Conservation (phyloP, 2,797 vertebrate species). For the Bufotes viridis region DNA sequence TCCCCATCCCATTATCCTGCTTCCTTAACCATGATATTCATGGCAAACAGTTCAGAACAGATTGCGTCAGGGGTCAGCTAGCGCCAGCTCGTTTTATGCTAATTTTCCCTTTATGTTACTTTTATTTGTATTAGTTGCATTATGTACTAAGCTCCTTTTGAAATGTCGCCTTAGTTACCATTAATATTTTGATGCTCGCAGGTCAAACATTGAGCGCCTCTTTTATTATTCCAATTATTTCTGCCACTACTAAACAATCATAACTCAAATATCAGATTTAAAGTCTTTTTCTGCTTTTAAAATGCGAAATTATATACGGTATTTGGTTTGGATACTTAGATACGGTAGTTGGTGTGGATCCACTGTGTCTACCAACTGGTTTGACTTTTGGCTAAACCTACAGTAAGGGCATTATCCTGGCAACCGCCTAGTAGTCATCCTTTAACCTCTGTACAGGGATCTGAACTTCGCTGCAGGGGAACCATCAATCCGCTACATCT, state of each 20-base stretch:
- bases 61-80: conserved; percentile 27
- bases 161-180: conserved; percentile 10
- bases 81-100: conserved; percentile 31
- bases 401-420: no score
- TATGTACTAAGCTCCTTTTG: background rate
- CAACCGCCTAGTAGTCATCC: no score
- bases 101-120: conserved; percentile 11
- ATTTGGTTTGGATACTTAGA: no score
- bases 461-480: no score
- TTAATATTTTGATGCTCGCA: background rate
- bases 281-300: background rate
- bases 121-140: background rate
- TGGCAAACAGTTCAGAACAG: conserved; percentile 19
- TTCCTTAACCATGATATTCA: conserved; percentile 42
- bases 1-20: conserved; percentile 33
- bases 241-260: background rate
- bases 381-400: no score
- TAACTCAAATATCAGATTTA: conserved; percentile 9
- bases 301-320: background rate
- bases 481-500: no score
- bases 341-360: no score
- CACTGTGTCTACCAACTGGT: no score
- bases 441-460: no score
- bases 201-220: background rate
- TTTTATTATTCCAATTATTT: background rate